Conservation (phyloP, 1,140 invertebrate genomes). For the Drosophila funebris region DNA sequence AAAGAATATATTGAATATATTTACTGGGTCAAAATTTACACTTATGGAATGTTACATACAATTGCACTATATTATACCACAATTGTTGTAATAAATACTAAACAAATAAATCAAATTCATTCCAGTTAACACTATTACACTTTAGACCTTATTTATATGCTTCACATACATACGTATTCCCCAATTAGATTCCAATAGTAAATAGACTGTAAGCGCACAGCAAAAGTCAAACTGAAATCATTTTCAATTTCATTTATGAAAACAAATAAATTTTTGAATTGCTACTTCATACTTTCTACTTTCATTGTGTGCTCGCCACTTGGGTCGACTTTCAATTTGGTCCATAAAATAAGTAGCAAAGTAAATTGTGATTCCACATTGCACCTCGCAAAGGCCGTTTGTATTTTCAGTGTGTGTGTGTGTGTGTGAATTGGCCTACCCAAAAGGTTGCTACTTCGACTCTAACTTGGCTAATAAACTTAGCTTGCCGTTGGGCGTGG, state of each 20-base stretch:
- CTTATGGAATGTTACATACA: too few relatives aligned
- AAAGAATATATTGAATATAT: too few relatives aligned
- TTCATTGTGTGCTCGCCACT: constrained; percentile 28
- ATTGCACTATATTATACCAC: too few relatives aligned
- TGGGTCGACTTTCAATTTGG: constrained; percentile 37
- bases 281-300: constrained; percentile 46
- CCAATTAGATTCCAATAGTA: constrained; percentile 51
- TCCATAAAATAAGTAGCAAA: constrained; percentile 21
- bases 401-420: not conserved
- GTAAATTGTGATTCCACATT: constrained; percentile 22
- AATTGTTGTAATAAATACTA: too few relatives aligned
- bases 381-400: not conserved
- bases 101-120: too few relatives aligned
- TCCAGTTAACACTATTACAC: too few relatives aligned
- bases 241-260: constrained; percentile 74
- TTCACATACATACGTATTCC: constrained; percentile 20
- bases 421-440: constrained; percentile 21
- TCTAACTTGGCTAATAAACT: not conserved
- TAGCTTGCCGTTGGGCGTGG: constrained; percentile 4
- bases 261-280: constrained; percentile 72
- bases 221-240: constrained; percentile 30
- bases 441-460: constrained; percentile 1
- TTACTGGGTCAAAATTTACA: too few relatives aligned
- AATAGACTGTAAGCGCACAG: constrained; percentile 33
- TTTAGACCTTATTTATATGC: not conserved